Base-by-base conservation (phyloP, 2,113 vertebrate species). In the Pterophyllum scalare region DNA sequence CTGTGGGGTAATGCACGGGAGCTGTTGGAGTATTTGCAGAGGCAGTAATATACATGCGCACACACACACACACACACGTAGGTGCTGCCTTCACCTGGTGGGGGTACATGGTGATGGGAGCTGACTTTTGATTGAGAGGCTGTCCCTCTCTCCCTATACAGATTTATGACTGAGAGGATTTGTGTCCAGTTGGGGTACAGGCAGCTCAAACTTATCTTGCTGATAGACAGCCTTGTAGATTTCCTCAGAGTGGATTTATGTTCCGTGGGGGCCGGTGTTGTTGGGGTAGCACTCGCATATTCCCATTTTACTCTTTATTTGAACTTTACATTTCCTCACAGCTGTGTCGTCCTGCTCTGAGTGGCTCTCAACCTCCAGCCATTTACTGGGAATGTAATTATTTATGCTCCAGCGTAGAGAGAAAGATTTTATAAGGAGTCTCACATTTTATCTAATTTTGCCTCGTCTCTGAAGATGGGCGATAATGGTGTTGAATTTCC, bases 341-440 rank as follows among this genome's bases (percentile, higher is more conserved):
- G 59, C 83, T 28, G 59, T 5, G 65, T 81, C 85, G 35, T n/a
- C 75, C 82, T 20, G 74, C 85, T 87, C 65, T 3, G 64, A 90
- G 87, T 83, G 87, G 65, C 89, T 86, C 88, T 84, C 85, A 79
- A 84, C 81, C 87, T 88, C 79, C 83, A 79, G 86, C 79, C 84
- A 81, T 94, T 93, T 88, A 90, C 90, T 86, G 49, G 77, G 83
- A 91, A 89, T 85, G 88, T 92, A 91, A 91, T 92, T 92, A 93
- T 94, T 92, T 90, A 91, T 90, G 85, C 88, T 85, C 31, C 77
- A 11, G 85, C 82, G 38, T 84, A 79, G 83, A 88, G 81, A 85
- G 64, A 72, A 82, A 72, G 75, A 89, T 90, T 93, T 91, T 89
- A 92, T 84, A 83, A 82, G 87, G 76, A 90, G 85, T 54, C 81